Conservation (phyloP, 2,888 invertebrate genomes). For the Lepas anatifera region DNA sequence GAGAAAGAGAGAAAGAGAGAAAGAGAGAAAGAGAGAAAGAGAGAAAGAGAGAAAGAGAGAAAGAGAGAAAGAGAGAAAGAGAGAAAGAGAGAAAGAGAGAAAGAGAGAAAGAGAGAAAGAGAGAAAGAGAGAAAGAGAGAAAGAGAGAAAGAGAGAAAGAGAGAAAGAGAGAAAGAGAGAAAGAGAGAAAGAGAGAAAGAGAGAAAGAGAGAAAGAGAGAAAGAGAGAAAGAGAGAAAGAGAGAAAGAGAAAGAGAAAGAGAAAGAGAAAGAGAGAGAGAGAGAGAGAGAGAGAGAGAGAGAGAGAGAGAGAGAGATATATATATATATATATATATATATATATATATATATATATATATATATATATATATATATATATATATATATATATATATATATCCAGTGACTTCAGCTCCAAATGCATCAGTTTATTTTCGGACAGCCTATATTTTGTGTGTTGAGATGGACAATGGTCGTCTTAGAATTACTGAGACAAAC, state of each 20-base stretch:
- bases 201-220: not conserved
- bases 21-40: slow-evolving; percentile 11
- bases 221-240: not conserved
- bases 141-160: not conserved
- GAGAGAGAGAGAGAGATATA: not conserved
- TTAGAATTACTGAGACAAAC: too few relatives aligned
- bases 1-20: slow-evolving; percentile 2
- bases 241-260: not conserved
- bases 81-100: not conserved
- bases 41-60: slow-evolving; percentile 12
- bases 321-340: not conserved
- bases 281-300: too few relatives aligned
- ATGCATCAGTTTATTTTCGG: too few relatives aligned
- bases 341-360: not conserved
- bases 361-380: not conserved
- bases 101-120: not conserved
- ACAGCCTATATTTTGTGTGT: too few relatives aligned
- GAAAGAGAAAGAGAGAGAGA: not conserved
- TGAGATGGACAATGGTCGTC: too few relatives aligned
- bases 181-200: not conserved
- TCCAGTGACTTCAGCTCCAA: too few relatives aligned
- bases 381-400: too few relatives aligned
- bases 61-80: slow-evolving; percentile 11
- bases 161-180: not conserved
- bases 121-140: not conserved